Conservation (phyloP, 2,888 invertebrate species). For the Habroteleia sp. region DNA sequence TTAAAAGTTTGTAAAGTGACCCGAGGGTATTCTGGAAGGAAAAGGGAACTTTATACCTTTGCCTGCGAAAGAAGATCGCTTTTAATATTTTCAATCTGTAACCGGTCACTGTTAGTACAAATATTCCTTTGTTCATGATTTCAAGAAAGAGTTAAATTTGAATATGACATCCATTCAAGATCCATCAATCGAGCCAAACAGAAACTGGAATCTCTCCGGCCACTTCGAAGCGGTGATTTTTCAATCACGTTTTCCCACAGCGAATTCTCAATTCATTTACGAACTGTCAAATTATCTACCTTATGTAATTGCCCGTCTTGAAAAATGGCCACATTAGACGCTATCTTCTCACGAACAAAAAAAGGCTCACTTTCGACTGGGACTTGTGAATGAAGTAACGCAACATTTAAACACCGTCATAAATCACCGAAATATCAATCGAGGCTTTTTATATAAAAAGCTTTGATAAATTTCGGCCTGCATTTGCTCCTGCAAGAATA, state of each 20-base stretch:
- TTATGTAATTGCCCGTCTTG: conserved; percentile 22
- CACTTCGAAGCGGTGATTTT: conserved; percentile 1
- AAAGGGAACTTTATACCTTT: too few species aligned
- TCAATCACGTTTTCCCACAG: conserved; percentile 41
- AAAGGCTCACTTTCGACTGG: neutral
- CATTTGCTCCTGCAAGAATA: neutral
- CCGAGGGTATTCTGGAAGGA: too few species aligned
- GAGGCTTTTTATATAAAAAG: neutral
- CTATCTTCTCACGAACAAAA: conserved; percentile 1
- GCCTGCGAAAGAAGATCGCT: too few species aligned
- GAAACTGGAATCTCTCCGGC: too few species aligned
- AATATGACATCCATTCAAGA: neutral
- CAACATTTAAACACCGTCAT: neutral
- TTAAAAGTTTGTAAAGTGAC: too few species aligned
- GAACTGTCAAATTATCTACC: conserved; percentile 32
- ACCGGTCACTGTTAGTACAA: too few species aligned
- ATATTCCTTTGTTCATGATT: too few species aligned
- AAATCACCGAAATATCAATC: conserved; percentile 29
- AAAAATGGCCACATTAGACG: conserved; percentile 26
- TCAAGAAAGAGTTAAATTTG: too few species aligned
- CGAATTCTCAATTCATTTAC: conserved; percentile 35
- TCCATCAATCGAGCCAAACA: too few species aligned
- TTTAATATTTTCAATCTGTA: too few species aligned
- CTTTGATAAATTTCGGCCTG: conserved; percentile 23
- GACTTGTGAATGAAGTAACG: conserved; percentile 6